Conservation (phyloP, 2,113 vertebrate species). For the Passer domesticus region DNA sequence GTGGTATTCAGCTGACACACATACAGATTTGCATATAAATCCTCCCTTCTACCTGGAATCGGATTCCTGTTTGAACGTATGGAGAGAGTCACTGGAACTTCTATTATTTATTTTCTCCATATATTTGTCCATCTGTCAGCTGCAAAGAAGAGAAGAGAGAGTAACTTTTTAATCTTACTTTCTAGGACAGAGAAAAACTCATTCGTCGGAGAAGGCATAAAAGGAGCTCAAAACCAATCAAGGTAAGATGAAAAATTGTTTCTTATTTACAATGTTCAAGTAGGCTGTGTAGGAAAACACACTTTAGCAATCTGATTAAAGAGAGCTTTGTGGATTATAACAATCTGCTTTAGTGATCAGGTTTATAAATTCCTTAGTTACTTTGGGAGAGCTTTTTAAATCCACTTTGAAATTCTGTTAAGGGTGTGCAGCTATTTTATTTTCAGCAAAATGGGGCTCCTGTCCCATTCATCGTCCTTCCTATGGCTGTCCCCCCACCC, state of each 20-base stretch:
- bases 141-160: background rate
- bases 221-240: conserved; percentile 94
- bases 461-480: fast-evolving
- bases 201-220: conserved; percentile 94
- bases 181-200: conserved; percentile 94
- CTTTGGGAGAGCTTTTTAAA: background rate
- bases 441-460: background rate
- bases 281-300: background rate
- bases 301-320: background rate
- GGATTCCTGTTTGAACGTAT: background rate
- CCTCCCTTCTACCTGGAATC: background rate
- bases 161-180: conserved; percentile 37
- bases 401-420: background rate
- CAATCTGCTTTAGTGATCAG: background rate
- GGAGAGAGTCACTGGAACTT: background rate
- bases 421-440: background rate
- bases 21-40: background rate
- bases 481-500: fast-evolving
- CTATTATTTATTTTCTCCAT: background rate
- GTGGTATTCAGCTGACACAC: background rate
- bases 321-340: background rate
- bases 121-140: background rate
- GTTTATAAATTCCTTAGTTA: background rate
- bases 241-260: conserved; percentile 77
- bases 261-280: background rate